Evolutionary conservation across 2,888 invertebrate genomes (phyloP).

Genomic region (Stenurella melanura): DNA sequence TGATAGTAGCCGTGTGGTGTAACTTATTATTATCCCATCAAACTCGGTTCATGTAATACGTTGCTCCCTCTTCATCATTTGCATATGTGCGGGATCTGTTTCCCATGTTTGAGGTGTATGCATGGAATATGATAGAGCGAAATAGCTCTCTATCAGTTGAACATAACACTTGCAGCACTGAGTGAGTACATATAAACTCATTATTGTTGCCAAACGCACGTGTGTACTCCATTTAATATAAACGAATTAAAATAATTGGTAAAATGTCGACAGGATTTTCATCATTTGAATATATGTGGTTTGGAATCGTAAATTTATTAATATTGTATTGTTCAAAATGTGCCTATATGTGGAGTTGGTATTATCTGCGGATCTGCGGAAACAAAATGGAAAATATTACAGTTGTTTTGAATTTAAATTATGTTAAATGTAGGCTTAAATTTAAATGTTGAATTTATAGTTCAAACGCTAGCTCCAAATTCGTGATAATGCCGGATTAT

Average conservation of each 20-base stretch:
- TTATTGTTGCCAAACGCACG: slow-evolving; percentile 49
- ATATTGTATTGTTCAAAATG: slow-evolving; percentile 2
- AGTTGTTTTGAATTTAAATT: neutral
- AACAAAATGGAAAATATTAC: neutral
- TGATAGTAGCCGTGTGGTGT: slow-evolving; percentile 64
- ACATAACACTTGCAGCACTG: slow-evolving; percentile 33
- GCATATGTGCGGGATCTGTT: slow-evolving; percentile 60
- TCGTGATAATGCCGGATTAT: neutral
- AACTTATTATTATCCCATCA: slow-evolving; percentile 70
- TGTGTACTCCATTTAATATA: slow-evolving; percentile 32
- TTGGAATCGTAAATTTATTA: slow-evolving; percentile 12
- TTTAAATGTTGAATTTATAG: neutral
- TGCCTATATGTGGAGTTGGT: neutral
- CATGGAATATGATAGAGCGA: slow-evolving; percentile 42
- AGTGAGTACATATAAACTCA: slow-evolving; percentile 15
- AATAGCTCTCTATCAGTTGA: slow-evolving; percentile 6
- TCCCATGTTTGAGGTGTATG: slow-evolving; percentile 46
- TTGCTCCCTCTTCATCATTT: slow-evolving; percentile 66
- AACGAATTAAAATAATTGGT: slow-evolving; percentile 8
- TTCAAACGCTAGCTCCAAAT: neutral
- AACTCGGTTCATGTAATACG: slow-evolving; percentile 63
- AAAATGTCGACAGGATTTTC: slow-evolving; percentile 14
- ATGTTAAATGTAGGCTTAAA: slow-evolving; percentile 5
- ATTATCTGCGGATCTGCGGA: neutral
- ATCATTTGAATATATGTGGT: neutral